phyloP scores from a whole-genome alignment of 2,797 vertebrate genomes.

The Simalia tracyae region DNA sequence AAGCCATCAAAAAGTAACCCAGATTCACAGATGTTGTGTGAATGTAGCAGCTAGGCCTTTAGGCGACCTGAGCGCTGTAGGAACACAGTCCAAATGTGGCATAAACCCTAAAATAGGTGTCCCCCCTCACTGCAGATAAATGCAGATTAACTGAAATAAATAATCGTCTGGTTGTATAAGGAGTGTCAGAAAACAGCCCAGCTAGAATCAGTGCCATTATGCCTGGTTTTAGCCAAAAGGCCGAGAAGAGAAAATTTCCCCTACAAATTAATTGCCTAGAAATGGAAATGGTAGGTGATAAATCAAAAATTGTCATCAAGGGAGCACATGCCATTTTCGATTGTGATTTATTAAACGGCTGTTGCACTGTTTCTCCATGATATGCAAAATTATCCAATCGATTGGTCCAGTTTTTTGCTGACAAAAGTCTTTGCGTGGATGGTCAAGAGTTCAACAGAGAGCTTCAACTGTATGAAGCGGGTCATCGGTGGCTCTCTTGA shows the following conservation, averaged over 20 bases:
- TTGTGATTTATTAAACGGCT: background rate
- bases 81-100: no score
- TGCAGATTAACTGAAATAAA: no score
- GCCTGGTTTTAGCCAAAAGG: background rate
- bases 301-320: background rate
- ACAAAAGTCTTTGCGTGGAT: background rate
- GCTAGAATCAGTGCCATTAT: background rate
- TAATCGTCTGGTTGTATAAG: background rate
- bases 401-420: background rate
- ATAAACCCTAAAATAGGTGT: no score
- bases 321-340: background rate
- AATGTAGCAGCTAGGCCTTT: no score
- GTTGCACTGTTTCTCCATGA: background rate
- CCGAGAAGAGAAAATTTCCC: background rate
- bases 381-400: background rate
- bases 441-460: background rate
- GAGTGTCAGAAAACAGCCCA: background rate
- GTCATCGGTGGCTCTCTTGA: background rate
- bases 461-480: background rate
- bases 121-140: no score
- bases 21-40: no score
- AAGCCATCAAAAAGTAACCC: no score
- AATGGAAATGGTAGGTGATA: background rate
- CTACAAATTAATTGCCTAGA: background rate
- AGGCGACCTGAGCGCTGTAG: no score